Conservation (phyloP, 2,113 vertebrate species). For the Indicator maculatus region DNA sequence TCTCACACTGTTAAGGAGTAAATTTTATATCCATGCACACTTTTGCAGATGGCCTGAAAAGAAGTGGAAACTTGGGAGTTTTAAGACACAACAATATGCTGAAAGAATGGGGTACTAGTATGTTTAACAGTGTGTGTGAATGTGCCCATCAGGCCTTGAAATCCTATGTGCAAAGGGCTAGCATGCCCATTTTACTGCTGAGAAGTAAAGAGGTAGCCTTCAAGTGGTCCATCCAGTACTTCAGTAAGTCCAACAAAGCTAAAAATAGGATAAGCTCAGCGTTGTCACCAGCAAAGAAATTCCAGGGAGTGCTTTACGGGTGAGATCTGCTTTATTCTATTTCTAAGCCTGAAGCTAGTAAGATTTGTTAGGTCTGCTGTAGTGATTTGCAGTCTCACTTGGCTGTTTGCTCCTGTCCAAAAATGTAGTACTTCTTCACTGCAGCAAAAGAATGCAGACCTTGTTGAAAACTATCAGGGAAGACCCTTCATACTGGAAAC, state of each 20-base stretch:
- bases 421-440: background rate
- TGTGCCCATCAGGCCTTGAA: background rate
- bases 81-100: background rate
- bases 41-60: slow-evolving; percentile 17
- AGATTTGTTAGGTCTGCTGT: background rate
- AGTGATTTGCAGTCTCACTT: background rate
- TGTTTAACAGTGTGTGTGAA: background rate
- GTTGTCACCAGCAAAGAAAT: background rate
- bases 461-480: background rate
- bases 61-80: background rate
- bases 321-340: background rate
- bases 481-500: background rate
- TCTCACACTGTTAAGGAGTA: background rate
- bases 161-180: background rate
- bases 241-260: background rate
- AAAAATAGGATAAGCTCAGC: background rate
- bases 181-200: background rate
- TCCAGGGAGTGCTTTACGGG: background rate
- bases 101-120: background rate
- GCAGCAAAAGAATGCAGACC: background rate
- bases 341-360: background rate
- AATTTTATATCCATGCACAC: background rate
- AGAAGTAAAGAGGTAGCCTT: background rate
- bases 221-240: background rate
- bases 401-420: background rate